Evolutionary conservation across 2,113 vertebrate genomes (phyloP).

Genomic region (Rattus rattus): DNA sequence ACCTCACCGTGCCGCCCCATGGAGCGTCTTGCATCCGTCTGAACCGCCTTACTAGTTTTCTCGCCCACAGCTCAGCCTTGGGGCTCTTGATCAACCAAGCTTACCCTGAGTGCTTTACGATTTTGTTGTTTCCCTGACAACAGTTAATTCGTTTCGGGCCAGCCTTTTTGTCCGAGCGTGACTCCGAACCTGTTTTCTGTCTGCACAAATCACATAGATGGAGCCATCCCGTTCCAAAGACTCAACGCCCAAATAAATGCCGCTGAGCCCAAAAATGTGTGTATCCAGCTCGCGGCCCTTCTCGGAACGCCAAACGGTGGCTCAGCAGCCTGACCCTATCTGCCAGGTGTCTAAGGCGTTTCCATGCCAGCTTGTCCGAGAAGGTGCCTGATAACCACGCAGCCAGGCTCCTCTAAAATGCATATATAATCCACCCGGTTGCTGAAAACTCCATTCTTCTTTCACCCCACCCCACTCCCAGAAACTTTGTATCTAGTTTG

Average conservation of each 20-base stretch:
- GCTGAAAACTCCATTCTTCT: not conserved
- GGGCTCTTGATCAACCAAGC: not conserved
- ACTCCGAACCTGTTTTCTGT: not conserved
- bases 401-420: not conserved
- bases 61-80: not conserved
- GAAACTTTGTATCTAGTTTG: not conserved
- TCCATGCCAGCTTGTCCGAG: not conserved
- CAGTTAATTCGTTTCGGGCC: not conserved
- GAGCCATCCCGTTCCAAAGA: not conserved
- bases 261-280: not conserved
- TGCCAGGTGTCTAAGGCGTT: not conserved
- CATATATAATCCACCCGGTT: not conserved
- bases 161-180: not conserved
- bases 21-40: not conserved
- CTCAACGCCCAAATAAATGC: not conserved
- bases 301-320: not conserved
- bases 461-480: too few species aligned
- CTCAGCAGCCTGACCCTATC: not conserved
- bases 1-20: not conserved
- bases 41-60: not conserved
- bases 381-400: not conserved
- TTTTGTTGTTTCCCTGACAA: not conserved
- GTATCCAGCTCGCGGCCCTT: not conserved
- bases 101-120: not conserved
- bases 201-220: not conserved